These are phyloP conservation scores for Callithrix jacchus DNA, from an alignment of 2,113 vertebrate genomes.

Conservation along the genomic window DNA sequence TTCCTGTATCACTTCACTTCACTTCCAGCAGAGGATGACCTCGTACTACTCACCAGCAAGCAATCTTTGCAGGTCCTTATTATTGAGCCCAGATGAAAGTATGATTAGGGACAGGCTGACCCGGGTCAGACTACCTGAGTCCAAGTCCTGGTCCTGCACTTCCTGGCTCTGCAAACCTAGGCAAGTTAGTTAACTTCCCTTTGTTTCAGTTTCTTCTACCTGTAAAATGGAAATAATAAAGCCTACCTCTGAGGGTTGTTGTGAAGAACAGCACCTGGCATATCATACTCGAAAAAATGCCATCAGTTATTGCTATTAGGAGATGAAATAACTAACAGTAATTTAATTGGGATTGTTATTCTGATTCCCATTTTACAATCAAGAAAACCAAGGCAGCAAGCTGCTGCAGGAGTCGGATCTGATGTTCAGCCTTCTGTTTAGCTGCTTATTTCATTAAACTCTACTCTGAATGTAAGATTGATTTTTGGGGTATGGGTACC, in stretches of 20 bases:
- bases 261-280: not conserved
- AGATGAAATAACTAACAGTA: not conserved
- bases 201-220: slow-evolving; percentile 2
- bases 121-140: fast-evolving
- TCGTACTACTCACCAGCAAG: not conserved
- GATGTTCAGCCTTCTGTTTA: not conserved
- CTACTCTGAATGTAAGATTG: not conserved
- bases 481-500: not conserved
- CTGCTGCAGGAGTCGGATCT: not conserved
- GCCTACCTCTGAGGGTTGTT: not conserved
- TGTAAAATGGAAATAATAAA: not conserved
- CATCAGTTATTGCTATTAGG: not conserved
- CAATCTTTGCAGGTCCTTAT: not conserved
- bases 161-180: not conserved
- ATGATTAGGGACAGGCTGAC: not conserved
- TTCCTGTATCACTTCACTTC: not conserved
- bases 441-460: slow-evolving; percentile 13
- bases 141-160: not conserved
- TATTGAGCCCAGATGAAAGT: not conserved
- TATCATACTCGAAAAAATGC: not conserved
- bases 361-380: not conserved
- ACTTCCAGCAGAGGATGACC: not conserved
- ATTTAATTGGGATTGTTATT: not conserved
- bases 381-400: not conserved
- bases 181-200: not conserved